Conservation (phyloP, 2,888 invertebrate genomes). For the Acanthopleura granulata region DNA sequence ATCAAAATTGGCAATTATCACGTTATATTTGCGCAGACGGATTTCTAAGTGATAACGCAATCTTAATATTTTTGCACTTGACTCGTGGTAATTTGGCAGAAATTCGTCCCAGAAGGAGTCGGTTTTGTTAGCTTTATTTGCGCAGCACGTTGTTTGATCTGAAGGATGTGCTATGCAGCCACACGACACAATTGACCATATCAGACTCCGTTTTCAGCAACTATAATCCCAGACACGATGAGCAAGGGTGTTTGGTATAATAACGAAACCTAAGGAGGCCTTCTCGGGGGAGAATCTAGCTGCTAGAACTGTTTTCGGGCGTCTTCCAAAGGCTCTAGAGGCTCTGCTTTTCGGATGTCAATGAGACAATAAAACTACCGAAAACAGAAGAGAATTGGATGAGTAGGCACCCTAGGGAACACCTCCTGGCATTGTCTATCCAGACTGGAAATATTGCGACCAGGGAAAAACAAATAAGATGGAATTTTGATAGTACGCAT, state of each 20-base stretch:
- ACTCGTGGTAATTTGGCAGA: background rate
- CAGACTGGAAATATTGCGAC: no score
- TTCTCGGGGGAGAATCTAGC: no score
- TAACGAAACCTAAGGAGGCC: background rate
- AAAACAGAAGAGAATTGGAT: no score
- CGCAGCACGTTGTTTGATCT: background rate
- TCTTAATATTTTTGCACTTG: slow-evolving; percentile 10
- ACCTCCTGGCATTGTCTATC: no score
- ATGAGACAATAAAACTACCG: no score
- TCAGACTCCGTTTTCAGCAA: no score
- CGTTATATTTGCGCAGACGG: background rate
- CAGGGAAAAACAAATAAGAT: background rate
- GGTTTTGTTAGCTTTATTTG: background rate
- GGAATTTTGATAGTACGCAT: background rate
- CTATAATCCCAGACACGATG: background rate
- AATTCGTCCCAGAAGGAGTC: background rate
- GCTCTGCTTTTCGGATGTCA: no score
- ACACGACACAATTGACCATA: background rate
- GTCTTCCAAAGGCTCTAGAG: no score
- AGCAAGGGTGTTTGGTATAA: background rate
- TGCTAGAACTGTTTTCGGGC: no score
- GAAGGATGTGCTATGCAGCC: background rate
- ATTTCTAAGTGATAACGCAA: background rate
- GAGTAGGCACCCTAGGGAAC: no score
- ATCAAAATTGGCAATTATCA: no score